Evolutionary conservation across 2,113 vertebrate genomes (phyloP), one percentile per base, ranked within the genome.

Genomic region (Chauna torquata): DNA sequence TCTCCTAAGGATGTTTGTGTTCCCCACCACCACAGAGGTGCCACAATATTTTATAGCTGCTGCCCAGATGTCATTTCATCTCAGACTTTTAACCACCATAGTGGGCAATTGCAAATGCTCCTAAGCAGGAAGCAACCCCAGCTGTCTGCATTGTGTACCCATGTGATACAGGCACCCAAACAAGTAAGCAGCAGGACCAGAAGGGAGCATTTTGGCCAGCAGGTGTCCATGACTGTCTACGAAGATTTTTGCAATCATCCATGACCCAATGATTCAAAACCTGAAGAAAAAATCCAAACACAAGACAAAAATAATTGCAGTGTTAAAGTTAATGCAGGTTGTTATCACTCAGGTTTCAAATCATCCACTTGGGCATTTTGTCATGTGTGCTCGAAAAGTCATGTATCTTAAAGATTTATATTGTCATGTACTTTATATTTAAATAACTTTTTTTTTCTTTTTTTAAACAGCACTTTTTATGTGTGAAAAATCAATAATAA

Each of bases 261-360:
- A 27, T 1, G 2, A 54, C 9, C 5, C 42, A 45, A 0, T 0
- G 1, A 28, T 6, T 87, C 74, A 45, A 36, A 47, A 6, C 3
- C 0, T 0, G 42, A 19, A 16, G 20, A 38, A 42, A 11, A 54
- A 68, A 59, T 45, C 5, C 62, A 61, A 34, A 8, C 12, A 5
- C 0, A 0, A 54, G 16, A 42, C 55, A 61, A 61, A 82, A 65
- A 11, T 5, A 69, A 54, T 20, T 32, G 9, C 74, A 64, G 5
- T 0, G 5, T 36, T n/a, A 58, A 32, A 77, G 34, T 16, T 47
- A 30, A 9, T 12, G 22, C 62, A 59, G 15, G 7, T 77, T 72
- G 76, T 61, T 72, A 50, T 70, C 38, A 14, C 40, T 62, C 16
- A 10, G 50, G 32, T 34, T 61, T 72, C 0, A 0, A 57, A 30